These are phyloP conservation scores for Plemyria rubiginata DNA, from an alignment of 2,888 invertebrate species.

Conservation along the genomic window DNA sequence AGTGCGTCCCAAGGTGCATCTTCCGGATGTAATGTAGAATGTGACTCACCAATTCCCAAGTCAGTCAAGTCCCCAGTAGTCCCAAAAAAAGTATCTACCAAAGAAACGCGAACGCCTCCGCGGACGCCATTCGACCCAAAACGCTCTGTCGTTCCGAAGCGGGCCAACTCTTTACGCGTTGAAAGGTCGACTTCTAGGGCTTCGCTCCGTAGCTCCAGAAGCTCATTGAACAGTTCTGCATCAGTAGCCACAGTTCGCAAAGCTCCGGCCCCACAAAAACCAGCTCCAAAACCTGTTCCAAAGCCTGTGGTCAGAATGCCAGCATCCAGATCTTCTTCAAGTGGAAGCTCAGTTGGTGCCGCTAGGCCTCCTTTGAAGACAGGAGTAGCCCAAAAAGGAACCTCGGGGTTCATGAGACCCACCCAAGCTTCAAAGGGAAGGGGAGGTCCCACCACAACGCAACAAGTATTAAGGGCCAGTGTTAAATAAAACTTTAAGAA, in stretches of 20 bases:
- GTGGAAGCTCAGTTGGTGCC: constrained; percentile 80
- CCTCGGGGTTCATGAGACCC: constrained; percentile 92
- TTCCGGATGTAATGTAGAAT: constrained; percentile 89
- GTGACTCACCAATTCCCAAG: constrained; percentile 82
- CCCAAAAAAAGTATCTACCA: constrained; percentile 82
- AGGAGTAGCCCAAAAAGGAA: constrained; percentile 53
- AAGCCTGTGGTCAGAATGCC: constrained; percentile 69
- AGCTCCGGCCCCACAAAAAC: constrained; percentile 81
- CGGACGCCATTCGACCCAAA: constrained; percentile 65
- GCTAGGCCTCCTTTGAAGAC: constrained; percentile 74
- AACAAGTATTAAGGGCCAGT: constrained; percentile 63
- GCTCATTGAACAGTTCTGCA: constrained; percentile 92
- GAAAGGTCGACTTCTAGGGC: constrained; percentile 92
- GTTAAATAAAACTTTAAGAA: constrained; percentile 57
- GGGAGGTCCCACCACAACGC: constrained; percentile 61
- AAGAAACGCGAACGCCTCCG: constrained; percentile 74
- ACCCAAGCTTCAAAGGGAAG: constrained; percentile 94
- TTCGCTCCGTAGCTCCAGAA: constrained; percentile 92
- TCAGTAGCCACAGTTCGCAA: constrained; percentile 92
- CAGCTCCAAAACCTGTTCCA: constrained; percentile 79
- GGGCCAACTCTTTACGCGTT: constrained; percentile 83
- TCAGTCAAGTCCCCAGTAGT: constrained; percentile 64
- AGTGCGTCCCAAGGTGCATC: constrained; percentile 94
- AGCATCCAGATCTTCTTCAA: constrained; percentile 78
- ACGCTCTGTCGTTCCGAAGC: constrained; percentile 60